A percentile compares a stretch with the other conserved stretches of the same genome.
Evolutionary conservation across 2,113 vertebrate species (phyloP).

Genomic region (Oncorhynchus nerka): DNA sequence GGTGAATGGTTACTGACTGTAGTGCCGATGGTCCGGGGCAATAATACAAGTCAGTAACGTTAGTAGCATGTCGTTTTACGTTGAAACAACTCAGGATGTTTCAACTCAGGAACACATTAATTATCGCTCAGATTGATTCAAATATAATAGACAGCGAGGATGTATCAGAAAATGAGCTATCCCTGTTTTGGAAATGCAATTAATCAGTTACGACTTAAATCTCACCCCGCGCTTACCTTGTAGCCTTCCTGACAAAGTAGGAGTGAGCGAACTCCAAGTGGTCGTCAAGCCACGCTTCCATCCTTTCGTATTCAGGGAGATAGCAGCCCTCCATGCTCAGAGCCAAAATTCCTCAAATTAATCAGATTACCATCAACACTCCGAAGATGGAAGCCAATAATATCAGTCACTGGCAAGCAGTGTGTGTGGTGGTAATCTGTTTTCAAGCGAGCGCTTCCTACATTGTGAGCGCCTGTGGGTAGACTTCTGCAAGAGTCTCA

Average conservation of each 20-base stretch:
- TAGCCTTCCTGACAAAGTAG: constrained; percentile 91
- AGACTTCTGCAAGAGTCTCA: constrained; percentile 1
- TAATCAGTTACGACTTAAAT: not conserved
- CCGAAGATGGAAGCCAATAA: not conserved
- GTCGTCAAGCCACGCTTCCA: constrained; percentile 97
- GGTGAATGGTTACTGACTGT: constrained; percentile 28
- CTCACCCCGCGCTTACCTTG: constrained; percentile 76
- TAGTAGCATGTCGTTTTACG: too few species aligned
- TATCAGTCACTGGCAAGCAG: not conserved
- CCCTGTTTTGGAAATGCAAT: not conserved
- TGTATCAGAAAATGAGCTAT: not conserved
- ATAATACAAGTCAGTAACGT: not conserved
- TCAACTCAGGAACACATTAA: not conserved
- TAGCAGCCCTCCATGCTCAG: constrained; percentile 73
- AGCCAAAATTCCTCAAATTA: not conserved
- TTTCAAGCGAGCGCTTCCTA: constrained; percentile 40
- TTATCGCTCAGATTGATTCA: not conserved
- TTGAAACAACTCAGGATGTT: too few species aligned
- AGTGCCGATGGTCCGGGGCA: not conserved
- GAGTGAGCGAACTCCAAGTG: constrained; percentile 86
- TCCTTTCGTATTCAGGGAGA: constrained; percentile 69
- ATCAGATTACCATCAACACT: not conserved
- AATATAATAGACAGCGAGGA: not conserved
- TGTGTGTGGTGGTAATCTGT: constrained; percentile 5
- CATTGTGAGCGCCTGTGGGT: constrained; percentile 22